Base-by-base conservation (phyloP, 2,888 invertebrate genomes). In the Colletes collaris region DNA sequence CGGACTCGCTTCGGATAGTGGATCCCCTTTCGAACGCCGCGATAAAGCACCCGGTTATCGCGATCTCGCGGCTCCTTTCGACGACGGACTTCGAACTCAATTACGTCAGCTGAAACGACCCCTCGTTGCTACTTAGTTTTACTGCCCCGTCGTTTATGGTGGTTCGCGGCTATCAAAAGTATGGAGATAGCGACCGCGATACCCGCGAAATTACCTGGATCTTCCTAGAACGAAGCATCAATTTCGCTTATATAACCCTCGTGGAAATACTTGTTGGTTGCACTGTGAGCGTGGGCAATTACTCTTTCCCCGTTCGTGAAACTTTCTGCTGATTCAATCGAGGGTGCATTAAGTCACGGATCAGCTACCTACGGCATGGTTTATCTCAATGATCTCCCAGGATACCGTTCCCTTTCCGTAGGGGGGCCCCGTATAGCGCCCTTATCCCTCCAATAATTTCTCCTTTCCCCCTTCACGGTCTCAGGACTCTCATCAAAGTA, bases 381-480 rank as follows among this genome's bases (percentile, higher is more conserved):
- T 76, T 78, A 79, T 79, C 76, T 44, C 71, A 56, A 68, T 62
- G 73, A 82, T 78, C 82, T 78, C 52, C 37, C 78, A 59, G 65
- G 74, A 82, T 78, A 66, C 56, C 8, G 56, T 37, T 19, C 53
- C 67, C 68, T 67, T 62, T 49, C 56, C 44, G 49, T 81, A 55
- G 4, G 27, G 27, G 59, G 52, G 58, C 56, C 16, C 27, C 16
- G 44, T 11, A 40, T 19, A 52, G 53, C 55, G 53, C 71, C 81
- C 76, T 68, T 35, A 35, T 58, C 55, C 8, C 27, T n/a, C 37
- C 66, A 52, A 72, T 80, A 60, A 81, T 75, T 71, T 75, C 44
- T 62, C 71, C 53, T 70, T 73, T 59, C 60, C 46, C 49, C 49
- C 46, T 16, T 16, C 79, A 50, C 44, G 62, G 68, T 74, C 59